Conservation (phyloP, 2,888 invertebrate genomes). For the Hofmannophila pseudospretella region DNA sequence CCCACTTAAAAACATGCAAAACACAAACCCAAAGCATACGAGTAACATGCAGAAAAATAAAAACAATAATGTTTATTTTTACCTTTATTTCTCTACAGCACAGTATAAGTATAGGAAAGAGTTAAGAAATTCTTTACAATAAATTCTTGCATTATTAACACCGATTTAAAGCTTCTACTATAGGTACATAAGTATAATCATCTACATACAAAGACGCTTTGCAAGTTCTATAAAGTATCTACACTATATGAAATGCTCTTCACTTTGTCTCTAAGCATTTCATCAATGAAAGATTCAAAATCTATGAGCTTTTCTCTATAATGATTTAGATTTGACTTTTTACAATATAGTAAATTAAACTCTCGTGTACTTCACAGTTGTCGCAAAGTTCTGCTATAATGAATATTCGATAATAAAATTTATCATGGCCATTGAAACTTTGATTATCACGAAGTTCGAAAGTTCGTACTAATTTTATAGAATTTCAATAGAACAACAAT, state of each 20-base stretch:
- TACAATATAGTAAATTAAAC: no score
- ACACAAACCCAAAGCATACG: not conserved
- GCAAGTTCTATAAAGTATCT: constrained; percentile 1
- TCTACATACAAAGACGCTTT: constrained; percentile 38
- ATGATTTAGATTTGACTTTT: no score
- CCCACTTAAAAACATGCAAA: not conserved
- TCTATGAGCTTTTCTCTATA: no score
- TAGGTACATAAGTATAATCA: constrained; percentile 41
- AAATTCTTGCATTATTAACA: constrained; percentile 52
- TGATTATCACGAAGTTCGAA: constrained; percentile 24
- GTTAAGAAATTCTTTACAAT: constrained; percentile 56
- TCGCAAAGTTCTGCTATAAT: constrained; percentile 21
- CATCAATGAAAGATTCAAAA: no score
- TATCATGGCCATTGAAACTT: constrained; percentile 68
- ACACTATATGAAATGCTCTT: no score
- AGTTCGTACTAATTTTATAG: constrained; percentile 49
- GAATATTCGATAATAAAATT: constrained; percentile 45
- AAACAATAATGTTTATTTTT: constrained; percentile 52
- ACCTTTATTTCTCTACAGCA: constrained; percentile 68
- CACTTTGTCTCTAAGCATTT: no score
- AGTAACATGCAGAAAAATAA: constrained; percentile 31
- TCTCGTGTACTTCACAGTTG: not conserved
- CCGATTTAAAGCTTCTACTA: constrained; percentile 57
- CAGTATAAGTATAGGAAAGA: constrained; percentile 46
- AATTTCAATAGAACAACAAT: constrained; percentile 63